phyloP scores from a whole-genome alignment of 1,140 invertebrate species.

The Whitmania pigra region DNA sequence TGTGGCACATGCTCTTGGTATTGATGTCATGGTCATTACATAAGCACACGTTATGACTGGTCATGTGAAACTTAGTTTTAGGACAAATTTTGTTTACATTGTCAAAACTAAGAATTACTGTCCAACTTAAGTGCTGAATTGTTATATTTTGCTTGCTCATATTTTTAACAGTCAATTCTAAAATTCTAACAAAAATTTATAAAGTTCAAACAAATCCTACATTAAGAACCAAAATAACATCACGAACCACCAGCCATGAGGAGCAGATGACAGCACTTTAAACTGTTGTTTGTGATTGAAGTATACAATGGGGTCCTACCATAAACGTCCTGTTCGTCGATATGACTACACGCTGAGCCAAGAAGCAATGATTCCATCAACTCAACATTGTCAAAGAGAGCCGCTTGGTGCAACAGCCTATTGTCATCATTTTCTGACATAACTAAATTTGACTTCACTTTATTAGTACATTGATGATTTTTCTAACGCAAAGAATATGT shows the following conservation, averaged over 20 bases:
- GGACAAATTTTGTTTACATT: conserved; percentile 5
- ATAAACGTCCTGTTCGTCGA: conserved; percentile 63
- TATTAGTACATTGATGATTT: too few relatives aligned
- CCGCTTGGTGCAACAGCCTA: conserved; percentile 52
- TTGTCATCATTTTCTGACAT: conserved; percentile 8
- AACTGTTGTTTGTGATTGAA: conserved; percentile 70
- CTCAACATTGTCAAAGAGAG: conserved; percentile 79
- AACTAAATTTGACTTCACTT: not conserved
- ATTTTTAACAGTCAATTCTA: not conserved
- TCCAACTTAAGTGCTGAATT: not conserved
- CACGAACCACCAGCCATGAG: conserved; percentile 54
- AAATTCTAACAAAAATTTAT: not conserved
- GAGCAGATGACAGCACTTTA: conserved; percentile 61
- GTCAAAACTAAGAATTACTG: not conserved
- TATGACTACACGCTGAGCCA: conserved; percentile 45
- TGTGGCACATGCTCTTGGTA: not conserved
- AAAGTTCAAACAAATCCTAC: not conserved
- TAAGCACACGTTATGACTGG: not conserved
- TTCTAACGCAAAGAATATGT: too few relatives aligned
- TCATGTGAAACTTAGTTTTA: not conserved
- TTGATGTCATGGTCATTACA: not conserved
- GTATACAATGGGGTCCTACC: conserved; percentile 70
- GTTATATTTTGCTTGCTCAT: too few relatives aligned
- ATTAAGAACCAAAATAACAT: conserved; percentile 5
- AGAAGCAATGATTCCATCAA: conserved; percentile 66